Evolutionary conservation across 2,797 vertebrate genomes (phyloP).

Genomic region (Alectoris magna): DNA sequence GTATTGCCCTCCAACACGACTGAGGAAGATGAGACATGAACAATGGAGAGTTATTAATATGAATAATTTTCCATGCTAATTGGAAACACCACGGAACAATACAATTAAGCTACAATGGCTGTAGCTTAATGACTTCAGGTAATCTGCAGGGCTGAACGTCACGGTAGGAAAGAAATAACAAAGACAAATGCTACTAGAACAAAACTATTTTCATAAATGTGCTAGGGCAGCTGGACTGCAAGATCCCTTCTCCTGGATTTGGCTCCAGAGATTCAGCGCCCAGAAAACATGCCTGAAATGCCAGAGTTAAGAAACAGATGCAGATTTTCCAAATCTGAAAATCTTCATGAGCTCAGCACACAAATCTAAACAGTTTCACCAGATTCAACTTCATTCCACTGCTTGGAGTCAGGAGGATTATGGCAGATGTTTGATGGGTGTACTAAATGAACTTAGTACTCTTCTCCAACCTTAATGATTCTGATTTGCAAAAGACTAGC

Average conservation of each 20-base stretch:
- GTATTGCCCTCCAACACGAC: slow-evolving; percentile 7
- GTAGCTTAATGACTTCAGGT: background rate
- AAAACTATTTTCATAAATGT: slow-evolving; percentile 8
- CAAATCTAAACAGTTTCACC: background rate
- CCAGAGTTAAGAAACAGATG: background rate
- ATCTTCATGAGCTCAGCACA: background rate
- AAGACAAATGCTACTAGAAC: background rate
- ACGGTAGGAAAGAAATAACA: background rate
- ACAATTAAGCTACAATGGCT: background rate
- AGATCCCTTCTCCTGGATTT: background rate
- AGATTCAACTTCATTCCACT: background rate
- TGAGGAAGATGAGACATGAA: slow-evolving; percentile 49
- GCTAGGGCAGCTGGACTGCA: background rate
- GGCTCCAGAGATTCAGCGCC: background rate
- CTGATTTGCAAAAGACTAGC: background rate
- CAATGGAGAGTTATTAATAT: slow-evolving; percentile 50
- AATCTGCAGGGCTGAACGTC: background rate
- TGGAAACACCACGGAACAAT: slow-evolving; percentile 15
- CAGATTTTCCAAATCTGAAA: background rate
- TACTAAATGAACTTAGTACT: too few species aligned
- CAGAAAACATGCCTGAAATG: background rate
- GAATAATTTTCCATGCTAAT: slow-evolving; percentile 57
- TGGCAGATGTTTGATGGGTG: background rate
- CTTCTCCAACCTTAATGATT: too few species aligned
- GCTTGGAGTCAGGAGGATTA: background rate